Evolutionary conservation across 2,113 vertebrate species (phyloP).

Genomic region (Typhlomys cinereus): DNA sequence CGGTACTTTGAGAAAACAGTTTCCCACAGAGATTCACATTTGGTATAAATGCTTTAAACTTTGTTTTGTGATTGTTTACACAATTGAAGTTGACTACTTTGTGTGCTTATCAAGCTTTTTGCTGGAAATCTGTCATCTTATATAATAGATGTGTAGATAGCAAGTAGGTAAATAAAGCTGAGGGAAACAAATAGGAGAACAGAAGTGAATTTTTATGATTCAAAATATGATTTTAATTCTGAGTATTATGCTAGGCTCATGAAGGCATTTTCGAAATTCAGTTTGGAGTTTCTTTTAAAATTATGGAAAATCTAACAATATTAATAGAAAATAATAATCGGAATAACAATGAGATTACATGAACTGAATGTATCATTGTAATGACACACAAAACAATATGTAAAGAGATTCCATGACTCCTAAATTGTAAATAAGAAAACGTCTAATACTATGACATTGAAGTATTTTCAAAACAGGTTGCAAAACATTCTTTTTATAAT

Average conservation of each 20-base stretch:
- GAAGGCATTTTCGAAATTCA: conserved; percentile 52
- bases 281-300: background rate
- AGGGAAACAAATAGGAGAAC: conserved; percentile 67
- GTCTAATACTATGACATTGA: background rate
- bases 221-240: conserved; percentile 53
- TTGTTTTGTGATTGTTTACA: conserved; percentile 78
- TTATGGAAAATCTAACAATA: background rate
- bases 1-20: conserved; percentile 79
- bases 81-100: conserved; percentile 70
- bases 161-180: conserved; percentile 77
- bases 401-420: background rate
- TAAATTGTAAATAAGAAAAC: conserved; percentile 43
- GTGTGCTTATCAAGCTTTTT: conserved; percentile 77
- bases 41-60: conserved; percentile 74
- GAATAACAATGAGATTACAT: conserved; percentile 4
- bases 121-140: conserved; percentile 79
- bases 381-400: background rate
- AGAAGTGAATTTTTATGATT: conserved; percentile 63
- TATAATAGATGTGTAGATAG: conserved; percentile 74
- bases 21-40: conserved; percentile 70
- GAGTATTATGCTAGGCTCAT: conserved; percentile 49
- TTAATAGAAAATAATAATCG: conserved; percentile 23
- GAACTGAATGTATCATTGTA: background rate
- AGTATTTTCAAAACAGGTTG: conserved; percentile 32
- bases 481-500: background rate